These are phyloP conservation scores for Melanophora roralis DNA, from an alignment of 2,888 invertebrate genomes.

Conservation along the genomic window DNA sequence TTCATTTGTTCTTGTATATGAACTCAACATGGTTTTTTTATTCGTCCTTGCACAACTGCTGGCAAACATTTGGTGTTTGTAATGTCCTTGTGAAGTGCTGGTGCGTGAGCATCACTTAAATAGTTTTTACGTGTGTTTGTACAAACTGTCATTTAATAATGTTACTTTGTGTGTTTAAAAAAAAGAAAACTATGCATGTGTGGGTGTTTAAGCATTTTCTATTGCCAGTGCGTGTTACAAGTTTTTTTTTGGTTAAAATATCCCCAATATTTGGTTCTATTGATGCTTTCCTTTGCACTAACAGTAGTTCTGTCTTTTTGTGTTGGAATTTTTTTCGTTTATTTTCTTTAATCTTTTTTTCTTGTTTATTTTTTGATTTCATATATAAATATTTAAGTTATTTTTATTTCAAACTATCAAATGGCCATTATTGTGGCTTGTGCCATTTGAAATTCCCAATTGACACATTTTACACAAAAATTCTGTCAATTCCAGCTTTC, in stretches of 20 bases:
- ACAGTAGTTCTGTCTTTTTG: not conserved
- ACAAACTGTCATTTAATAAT: not conserved
- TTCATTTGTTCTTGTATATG: not conserved
- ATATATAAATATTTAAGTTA: not conserved
- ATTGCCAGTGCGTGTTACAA: conserved; percentile 30
- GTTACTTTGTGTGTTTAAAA: not conserved
- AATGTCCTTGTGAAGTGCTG: conserved; percentile 31
- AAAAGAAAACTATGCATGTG: not conserved
- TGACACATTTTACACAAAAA: conserved; percentile 1
- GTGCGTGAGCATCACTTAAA: conserved; percentile 5
- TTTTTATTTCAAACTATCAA: conserved; percentile 24
- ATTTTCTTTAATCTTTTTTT: not conserved
- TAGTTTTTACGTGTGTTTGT: conserved; percentile 3
- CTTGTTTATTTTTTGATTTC: not conserved
- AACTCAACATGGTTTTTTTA: not conserved
- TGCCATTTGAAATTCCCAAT: conserved; percentile 8
- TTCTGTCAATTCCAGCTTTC: not conserved
- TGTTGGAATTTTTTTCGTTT: not conserved
- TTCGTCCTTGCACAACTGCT: conserved; percentile 3
- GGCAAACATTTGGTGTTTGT: conserved; percentile 33
- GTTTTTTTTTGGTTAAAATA: conserved; percentile 40
- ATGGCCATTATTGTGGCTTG: conserved; percentile 10
- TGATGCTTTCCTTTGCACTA: not conserved
- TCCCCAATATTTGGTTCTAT: not conserved
- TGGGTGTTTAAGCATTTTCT: not conserved